A percentile compares a stretch with the other conserved stretches of the same genome.
These are phyloP conservation scores for Scatophagus argus DNA, from an alignment of 2,113 vertebrate genomes.

Conservation along the genomic window DNA sequence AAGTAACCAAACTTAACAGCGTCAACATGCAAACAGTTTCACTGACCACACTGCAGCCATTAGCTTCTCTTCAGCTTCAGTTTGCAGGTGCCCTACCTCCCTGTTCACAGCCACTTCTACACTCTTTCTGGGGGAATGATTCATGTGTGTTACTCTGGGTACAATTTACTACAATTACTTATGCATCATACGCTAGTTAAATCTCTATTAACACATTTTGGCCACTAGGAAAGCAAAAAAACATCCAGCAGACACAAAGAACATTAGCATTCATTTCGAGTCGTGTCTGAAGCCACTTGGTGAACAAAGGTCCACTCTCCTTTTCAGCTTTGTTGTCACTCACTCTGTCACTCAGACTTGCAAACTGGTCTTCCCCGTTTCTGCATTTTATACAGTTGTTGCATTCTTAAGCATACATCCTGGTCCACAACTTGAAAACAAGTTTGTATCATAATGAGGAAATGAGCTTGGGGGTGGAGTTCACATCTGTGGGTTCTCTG, in stretches of 20 bases:
- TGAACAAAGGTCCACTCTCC: no score
- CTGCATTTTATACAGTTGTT: neutral
- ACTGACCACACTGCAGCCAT: neutral
- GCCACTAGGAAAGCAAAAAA: no score
- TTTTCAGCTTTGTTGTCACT: no score
- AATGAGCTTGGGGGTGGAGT: conserved; percentile 44
- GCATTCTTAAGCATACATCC: neutral
- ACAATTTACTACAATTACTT: no score
- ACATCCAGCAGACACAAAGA: neutral
- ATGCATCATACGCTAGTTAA: neutral
- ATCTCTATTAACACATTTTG: neutral
- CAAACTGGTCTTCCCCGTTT: neutral
- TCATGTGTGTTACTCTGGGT: fast-evolving
- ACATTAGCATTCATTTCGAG: no score
- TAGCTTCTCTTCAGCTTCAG: neutral
- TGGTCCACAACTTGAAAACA: conserved; percentile 22
- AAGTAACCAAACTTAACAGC: conserved; percentile 1
- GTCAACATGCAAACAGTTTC: conserved; percentile 10
- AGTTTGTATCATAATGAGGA: conserved; percentile 31
- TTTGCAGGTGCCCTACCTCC: neutral
- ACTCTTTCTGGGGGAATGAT: neutral
- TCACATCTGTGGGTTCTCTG: conserved; percentile 26
- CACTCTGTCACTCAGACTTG: no score
- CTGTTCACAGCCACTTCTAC: neutral
- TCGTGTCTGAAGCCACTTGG: no score